Evolutionary conservation across 1,140 invertebrate genomes (phyloP).

Genomic region (Planococcus citri): DNA sequence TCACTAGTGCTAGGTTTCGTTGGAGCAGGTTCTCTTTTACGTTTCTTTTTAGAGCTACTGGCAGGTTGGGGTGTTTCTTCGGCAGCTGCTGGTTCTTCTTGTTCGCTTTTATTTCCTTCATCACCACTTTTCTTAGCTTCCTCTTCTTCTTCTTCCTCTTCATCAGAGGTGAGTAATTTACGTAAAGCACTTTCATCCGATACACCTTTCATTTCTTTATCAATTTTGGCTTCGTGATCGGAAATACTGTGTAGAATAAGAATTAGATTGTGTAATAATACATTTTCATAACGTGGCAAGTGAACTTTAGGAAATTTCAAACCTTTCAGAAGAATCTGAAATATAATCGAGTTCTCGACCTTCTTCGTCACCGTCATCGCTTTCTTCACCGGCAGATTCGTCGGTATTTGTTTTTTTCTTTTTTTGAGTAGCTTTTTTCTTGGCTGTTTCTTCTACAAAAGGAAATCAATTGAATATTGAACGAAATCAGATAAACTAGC

Average conservation of each 20-base stretch:
- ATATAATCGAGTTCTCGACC: constrained; percentile 80
- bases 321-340: constrained; percentile 64
- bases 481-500: constrained; percentile 11
- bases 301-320: too few species aligned
- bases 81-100: constrained; percentile 45
- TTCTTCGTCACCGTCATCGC: constrained; percentile 92
- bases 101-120: constrained; percentile 40
- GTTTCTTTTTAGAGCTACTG: constrained; percentile 32
- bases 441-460: constrained; percentile 2
- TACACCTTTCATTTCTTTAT: constrained; percentile 54
- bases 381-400: constrained; percentile 84
- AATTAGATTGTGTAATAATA: constrained; percentile 18
- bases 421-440: constrained; percentile 44
- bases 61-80: constrained; percentile 35
- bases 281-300: too few species aligned
- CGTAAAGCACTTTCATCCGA: constrained; percentile 69
- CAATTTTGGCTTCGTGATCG: constrained; percentile 57
- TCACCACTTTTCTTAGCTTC: constrained; percentile 61
- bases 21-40: constrained; percentile 24
- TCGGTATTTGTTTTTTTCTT: constrained; percentile 64
- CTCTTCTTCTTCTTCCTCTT: constrained; percentile 73
- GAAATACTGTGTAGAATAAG: constrained; percentile 44
- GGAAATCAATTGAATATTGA: constrained; percentile 21
- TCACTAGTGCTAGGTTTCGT: constrained; percentile 1
- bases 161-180: constrained; percentile 78